Conservation (phyloP, 2,888 invertebrate species). For the Germaria angustata region DNA sequence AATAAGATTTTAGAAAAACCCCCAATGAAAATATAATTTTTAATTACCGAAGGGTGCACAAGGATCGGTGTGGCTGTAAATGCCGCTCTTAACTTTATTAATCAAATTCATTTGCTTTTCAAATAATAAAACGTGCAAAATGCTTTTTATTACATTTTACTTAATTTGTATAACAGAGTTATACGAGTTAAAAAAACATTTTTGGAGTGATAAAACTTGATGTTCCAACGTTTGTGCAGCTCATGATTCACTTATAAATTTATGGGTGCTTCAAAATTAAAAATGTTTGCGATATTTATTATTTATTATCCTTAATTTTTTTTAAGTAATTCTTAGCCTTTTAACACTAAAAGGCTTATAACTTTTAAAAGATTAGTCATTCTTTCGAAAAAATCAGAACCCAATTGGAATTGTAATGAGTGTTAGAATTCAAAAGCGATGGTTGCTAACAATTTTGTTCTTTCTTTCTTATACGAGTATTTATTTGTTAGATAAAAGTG, state of each 20-base stretch:
- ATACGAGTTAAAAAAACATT: not conserved
- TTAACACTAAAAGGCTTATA: conserved; percentile 34
- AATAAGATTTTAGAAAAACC: no score
- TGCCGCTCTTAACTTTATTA: no score
- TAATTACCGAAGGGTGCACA: no score
- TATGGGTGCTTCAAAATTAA: conserved; percentile 28
- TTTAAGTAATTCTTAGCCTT: not conserved
- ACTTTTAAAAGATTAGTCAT: conserved; percentile 53
- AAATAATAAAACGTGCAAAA: conserved; percentile 50
- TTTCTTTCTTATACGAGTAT: conserved; percentile 3
- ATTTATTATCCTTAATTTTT: conserved; percentile 43
- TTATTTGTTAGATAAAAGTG: conserved; percentile 44
- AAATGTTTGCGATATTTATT: conserved; percentile 7
- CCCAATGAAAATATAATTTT: no score
- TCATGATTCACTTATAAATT: conserved; percentile 58
- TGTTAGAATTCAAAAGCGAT: conserved; percentile 52
- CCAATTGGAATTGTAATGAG: conserved; percentile 37
- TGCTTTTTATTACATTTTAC: conserved; percentile 10
- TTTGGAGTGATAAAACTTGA: conserved; percentile 16
- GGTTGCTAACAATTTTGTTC: conserved; percentile 44
- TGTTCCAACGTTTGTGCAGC: not conserved
- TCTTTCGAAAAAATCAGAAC: conserved; percentile 23
- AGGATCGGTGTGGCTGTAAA: no score
- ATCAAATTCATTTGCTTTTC: conserved; percentile 10
- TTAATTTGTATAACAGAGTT: not conserved